Base-by-base conservation (phyloP, 2,797 vertebrate genomes). In the Premnoplex brunnescens region DNA sequence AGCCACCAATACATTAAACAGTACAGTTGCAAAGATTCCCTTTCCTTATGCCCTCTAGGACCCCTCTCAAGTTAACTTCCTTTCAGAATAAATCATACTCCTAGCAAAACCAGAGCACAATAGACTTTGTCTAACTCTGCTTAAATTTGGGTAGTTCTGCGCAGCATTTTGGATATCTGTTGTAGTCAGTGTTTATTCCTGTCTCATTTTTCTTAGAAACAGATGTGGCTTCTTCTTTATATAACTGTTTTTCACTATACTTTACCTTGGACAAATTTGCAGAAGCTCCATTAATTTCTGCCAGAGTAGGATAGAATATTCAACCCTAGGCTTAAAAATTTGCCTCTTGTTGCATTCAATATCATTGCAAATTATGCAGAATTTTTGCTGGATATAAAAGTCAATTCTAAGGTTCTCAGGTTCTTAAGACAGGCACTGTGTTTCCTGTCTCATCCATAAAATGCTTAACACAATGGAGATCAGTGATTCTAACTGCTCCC, bases 201-300 rank as follows among this genome's bases (percentile, higher is more conserved):
- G 51, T 43, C 37, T 77, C 39, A 41, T 89, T 95, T 85, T 83
- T n/a, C 85, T 60, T 62, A 51, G 85, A 94, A 91, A 73, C 41
- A 96, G 54, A 68, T 83, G 41, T 52, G 43, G 1, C 3, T 88
- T 37, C 17, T 66, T 86, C 27, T 72, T 83, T 55, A 68, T 62
- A 36, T 12, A 75, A 62, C 1, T 3, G 26, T 55, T 89, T 89
- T 63, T 87, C 26, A 14, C 73, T 69, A 30, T 62, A 59, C 8
- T 82, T 78, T 36, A 82, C 12, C 12, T 28, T 72, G 26, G 16
- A 44, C 73, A 73, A 67, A 64, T 83, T 36, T 56, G 10, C 13
- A 64, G 36, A 68, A 59, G 9, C n/a, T 68, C 10, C 7, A 55
- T 55, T 90, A 82, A 69, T 80, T 80, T 81, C 24, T 28, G 19